Conservation (phyloP, 2,888 invertebrate genomes). For the Coelopa pilipes region DNA sequence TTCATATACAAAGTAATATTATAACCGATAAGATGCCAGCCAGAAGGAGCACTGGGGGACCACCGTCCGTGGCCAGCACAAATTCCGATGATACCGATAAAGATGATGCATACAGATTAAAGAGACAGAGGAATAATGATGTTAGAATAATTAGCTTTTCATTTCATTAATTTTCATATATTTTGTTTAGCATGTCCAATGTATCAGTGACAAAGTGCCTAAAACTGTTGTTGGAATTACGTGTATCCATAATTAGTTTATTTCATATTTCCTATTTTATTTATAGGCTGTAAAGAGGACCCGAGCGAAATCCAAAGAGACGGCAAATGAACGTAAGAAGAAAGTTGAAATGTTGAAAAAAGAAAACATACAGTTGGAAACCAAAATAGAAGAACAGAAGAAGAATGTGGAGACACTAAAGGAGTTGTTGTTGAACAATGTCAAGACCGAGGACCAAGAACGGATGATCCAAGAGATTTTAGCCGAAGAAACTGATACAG, state of each 20-base stretch:
- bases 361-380: constrained; percentile 55
- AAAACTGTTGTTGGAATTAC: no score
- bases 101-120: constrained; percentile 59
- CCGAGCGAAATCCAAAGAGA: constrained; percentile 61
- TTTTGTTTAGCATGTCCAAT: no score
- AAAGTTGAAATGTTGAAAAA: constrained; percentile 57
- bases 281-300: constrained; percentile 64
- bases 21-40: constrained; percentile 59
- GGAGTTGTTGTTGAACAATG: constrained; percentile 54
- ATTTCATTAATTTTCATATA: no score
- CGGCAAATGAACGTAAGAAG: constrained; percentile 60
- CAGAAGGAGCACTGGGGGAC: constrained; percentile 56
- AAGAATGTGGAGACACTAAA: constrained; percentile 55
- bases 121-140: constrained; percentile 65
- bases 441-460: constrained; percentile 52
- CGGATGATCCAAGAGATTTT: constrained; percentile 53
- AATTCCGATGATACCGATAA: constrained; percentile 54
- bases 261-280: no score
- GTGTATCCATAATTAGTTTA: no score
- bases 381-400: constrained; percentile 56
- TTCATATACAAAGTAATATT: constrained; percentile 26
- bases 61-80: constrained; percentile 45
- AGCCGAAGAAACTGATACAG: constrained; percentile 33
- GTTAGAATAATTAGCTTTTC: constrained; percentile 46
- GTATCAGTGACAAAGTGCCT: no score